A percentile compares a stretch with the other conserved stretches of the same genome.
Evolutionary conservation across 2,888 invertebrate genomes (phyloP).

Genomic region (Danaus chrysippus): DNA sequence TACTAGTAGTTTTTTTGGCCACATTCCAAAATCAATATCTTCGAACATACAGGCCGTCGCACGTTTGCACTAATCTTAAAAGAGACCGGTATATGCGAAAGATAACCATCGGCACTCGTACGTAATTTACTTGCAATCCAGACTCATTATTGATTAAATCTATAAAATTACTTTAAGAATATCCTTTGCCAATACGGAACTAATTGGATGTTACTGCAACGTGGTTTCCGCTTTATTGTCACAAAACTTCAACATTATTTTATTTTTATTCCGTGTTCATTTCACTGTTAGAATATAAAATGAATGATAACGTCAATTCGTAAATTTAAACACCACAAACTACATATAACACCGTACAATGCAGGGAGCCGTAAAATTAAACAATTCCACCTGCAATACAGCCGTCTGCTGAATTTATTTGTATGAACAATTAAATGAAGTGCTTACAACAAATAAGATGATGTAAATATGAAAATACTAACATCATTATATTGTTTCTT

Average conservation of each 20-base stretch:
- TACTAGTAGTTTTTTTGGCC: conserved; percentile 75
- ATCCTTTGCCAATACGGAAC: conserved; percentile 15
- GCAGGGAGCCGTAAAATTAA: conserved; percentile 30
- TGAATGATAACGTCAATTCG: conserved; percentile 6
- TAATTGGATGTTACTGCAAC: conserved; percentile 18
- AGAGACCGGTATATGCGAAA: conserved; percentile 48
- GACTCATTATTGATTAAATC: conserved; percentile 11
- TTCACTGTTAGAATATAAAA: conserved; percentile 3
- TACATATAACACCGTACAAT: conserved; percentile 31
- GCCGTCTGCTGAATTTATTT: conserved; percentile 20
- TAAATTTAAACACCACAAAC: conserved; percentile 26
- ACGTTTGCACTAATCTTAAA: conserved; percentile 72
- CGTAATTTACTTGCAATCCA: conserved; percentile 18
- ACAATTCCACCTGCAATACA: conserved; percentile 29
- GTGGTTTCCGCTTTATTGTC: background rate
- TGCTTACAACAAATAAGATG: background rate
- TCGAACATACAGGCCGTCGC: conserved; percentile 70
- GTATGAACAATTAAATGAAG: conserved; percentile 18
- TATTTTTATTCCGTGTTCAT: conserved; percentile 5
- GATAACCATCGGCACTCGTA: conserved; percentile 31
- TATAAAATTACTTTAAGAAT: conserved; percentile 9
- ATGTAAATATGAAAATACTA: background rate
- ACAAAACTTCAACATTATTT: background rate
- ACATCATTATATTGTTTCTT: background rate
- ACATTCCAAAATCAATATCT: conserved; percentile 78